Evolutionary conservation across 1,140 invertebrate genomes (phyloP).

Genomic region (Eupeodes corollae): DNA sequence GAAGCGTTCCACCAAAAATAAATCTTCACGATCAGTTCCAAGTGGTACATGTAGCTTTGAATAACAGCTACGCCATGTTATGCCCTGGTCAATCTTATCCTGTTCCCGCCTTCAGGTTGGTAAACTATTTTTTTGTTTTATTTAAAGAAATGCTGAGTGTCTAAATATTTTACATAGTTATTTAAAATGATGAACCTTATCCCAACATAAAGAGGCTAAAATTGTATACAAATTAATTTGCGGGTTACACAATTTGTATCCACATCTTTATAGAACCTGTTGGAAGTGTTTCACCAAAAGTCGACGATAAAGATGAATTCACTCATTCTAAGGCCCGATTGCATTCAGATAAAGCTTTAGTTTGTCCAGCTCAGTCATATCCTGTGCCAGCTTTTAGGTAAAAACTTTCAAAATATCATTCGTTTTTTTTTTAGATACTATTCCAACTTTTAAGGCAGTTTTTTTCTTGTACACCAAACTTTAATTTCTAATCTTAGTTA

Average conservation of each 20-base stretch:
- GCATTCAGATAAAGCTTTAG: slow-evolving; percentile 41
- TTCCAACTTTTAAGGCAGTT: too few relatives aligned
- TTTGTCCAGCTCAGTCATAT: slow-evolving; percentile 54
- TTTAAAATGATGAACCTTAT: background rate
- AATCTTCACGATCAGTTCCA: slow-evolving; percentile 44
- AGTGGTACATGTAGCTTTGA: slow-evolving; percentile 41
- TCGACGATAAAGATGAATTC: slow-evolving; percentile 37
- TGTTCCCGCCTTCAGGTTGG: slow-evolving; percentile 52
- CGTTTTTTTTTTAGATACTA: too few relatives aligned
- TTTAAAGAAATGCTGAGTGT: background rate
- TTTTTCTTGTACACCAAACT: background rate
- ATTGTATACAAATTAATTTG: background rate
- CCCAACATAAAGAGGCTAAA: background rate
- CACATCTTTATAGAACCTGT: slow-evolving; percentile 45
- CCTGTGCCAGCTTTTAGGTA: slow-evolving; percentile 51
- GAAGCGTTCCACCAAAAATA: slow-evolving; percentile 55
- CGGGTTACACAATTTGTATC: too few relatives aligned
- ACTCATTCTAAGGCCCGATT: slow-evolving; percentile 32
- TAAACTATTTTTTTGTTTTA: too few relatives aligned
- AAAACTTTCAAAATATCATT: slow-evolving; percentile 4
- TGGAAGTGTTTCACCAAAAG: slow-evolving; percentile 50
- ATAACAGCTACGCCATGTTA: slow-evolving; percentile 46
- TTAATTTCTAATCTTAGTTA: background rate
- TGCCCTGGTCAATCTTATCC: slow-evolving; percentile 58
- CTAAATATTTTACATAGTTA: slow-evolving; percentile 1